phyloP scores from a whole-genome alignment of 2,113 vertebrate species.

The Hypocryptadius cinnamomeus region DNA sequence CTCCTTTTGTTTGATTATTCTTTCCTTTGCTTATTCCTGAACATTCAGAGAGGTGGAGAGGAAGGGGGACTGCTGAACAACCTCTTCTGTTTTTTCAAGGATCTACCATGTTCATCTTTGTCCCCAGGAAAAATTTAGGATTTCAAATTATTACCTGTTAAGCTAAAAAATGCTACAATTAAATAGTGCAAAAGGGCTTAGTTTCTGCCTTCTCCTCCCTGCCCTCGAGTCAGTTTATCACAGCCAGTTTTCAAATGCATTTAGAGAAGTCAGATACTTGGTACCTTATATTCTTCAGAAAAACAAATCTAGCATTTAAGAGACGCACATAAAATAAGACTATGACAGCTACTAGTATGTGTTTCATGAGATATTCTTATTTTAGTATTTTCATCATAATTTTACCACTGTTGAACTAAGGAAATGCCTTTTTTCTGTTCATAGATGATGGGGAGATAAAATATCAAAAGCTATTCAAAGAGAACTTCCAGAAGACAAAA shows the following conservation, averaged over 20 bases:
- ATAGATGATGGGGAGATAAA: background rate
- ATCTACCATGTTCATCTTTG: background rate
- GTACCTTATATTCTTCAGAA: background rate
- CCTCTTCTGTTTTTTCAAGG: background rate
- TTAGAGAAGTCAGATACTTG: background rate
- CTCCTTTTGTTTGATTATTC: constrained; percentile 27
- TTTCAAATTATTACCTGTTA: background rate
- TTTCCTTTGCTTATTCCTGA: constrained; percentile 46
- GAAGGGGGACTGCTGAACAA: constrained; percentile 17
- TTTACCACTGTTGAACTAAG: background rate
- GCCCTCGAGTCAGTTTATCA: background rate
- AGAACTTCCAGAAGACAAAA: background rate
- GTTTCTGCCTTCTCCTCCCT: background rate
- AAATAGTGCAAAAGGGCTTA: background rate
- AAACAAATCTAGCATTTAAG: background rate
- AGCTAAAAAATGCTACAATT: background rate
- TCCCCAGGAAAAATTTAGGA: background rate
- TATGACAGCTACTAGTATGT: background rate
- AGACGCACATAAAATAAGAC: background rate
- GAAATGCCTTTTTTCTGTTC: background rate
- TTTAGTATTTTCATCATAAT: background rate
- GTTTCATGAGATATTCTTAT: background rate
- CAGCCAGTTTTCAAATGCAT: background rate
- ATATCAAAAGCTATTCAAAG: background rate
- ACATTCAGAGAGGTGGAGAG: background rate